These are phyloP conservation scores for Mobula birostris DNA, from an alignment of 2,113 vertebrate species.

Conservation along the genomic window DNA sequence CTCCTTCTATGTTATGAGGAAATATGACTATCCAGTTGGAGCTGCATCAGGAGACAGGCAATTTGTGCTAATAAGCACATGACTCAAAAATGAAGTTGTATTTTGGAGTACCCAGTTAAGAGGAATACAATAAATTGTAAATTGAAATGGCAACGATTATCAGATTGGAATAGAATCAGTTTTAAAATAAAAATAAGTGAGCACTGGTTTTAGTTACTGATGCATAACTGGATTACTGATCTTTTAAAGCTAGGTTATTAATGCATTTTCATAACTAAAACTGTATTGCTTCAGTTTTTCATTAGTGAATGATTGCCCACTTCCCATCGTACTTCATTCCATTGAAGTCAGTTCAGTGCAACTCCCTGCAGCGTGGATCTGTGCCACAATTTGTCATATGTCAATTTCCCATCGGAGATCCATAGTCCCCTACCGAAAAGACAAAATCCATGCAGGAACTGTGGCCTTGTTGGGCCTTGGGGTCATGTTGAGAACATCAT, in stretches of 20 bases:
- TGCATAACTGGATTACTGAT: background rate
- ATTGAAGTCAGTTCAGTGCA: background rate
- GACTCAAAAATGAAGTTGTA: background rate
- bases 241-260: background rate
- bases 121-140: background rate
- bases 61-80: background rate
- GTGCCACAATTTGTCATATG: background rate
- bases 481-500: background rate
- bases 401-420: background rate
- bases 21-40: background rate
- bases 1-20: too few relatives aligned
- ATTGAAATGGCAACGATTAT: background rate
- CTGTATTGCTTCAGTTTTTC: background rate
- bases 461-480: background rate
- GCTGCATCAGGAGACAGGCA: background rate
- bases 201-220: background rate
- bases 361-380: background rate
- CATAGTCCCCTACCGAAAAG: background rate
- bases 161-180: background rate
- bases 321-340: background rate
- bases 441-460: background rate
- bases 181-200: background rate
- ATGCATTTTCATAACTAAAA: background rate
- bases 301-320: background rate
- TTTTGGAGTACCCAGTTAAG: background rate